Base-by-base conservation (phyloP, 2,888 invertebrate species). In the Peribatodes rhomboidaria region DNA sequence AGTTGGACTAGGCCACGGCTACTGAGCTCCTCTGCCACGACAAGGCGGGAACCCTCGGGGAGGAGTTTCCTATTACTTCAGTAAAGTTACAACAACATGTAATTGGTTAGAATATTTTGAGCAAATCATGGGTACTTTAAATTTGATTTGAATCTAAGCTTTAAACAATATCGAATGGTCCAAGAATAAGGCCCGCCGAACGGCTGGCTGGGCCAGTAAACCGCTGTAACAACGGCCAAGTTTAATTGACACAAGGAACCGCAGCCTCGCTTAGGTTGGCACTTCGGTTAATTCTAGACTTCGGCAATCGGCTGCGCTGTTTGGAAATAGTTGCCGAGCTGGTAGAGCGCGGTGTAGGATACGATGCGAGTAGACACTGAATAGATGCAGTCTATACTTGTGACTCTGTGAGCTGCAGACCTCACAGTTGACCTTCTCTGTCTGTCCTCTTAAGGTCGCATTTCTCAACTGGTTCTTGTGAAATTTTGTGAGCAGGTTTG, bases 191-290 rank as follows among this genome's bases (percentile, higher is more conserved):
- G 13, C 14, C 20, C 14, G 9, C 2, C 6, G 3, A 20, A 11
- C 18, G 55, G 71, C 69, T 70, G 68, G 61, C 33, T 3, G 47
- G 20, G 27, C 27, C 67, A 66, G 71, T 70, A 66, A 50, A 60
- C 42, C 47, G 39, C 59, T 9, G 13, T 7, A 62, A 41, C 49
- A 18, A 16, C 72, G 68, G 70, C 70, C 77, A 75, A 79, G 73
- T 82, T 82, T 82, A 82, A 85, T 82, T 82, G 84, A 81, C 84
- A 77, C 72, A 63, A 74, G 74, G 64, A 70, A 73, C 84, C 80
- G 77, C 81, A 68, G 67, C 53, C 14, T 35, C 49, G 57, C 58
- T 57, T 46, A 20, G 39, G 60, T 42, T 39, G 60, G 56, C 52
- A 55, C 65, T 60, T 60, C 55, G 42, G 58, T 67, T 67, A 57